Conservation (phyloP, 2,797 vertebrate species). For the Leucoraja ocellata region DNA sequence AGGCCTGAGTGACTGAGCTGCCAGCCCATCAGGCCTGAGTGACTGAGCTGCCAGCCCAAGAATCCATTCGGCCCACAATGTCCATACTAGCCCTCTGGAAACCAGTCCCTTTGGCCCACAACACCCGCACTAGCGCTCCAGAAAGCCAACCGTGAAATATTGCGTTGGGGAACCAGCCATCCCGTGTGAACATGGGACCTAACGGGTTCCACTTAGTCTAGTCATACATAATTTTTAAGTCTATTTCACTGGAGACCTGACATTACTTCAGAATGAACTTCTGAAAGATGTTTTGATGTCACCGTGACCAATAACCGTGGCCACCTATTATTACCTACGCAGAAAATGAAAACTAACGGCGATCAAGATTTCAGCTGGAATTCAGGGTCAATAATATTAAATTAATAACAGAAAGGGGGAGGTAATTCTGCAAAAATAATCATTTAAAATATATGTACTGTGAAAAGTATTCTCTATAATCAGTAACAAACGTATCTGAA, state of each 20-base stretch:
- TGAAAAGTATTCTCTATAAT: slow-evolving; percentile 24
- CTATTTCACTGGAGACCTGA: neutral
- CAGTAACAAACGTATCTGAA: neutral
- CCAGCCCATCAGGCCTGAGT: too few species aligned
- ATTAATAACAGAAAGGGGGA: neutral
- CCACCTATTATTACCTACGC: neutral
- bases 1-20: too few species aligned
- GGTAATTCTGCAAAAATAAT: neutral
- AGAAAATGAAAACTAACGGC: neutral
- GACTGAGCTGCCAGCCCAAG: too few species aligned
- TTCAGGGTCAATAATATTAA: neutral
- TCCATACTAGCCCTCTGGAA: too few species aligned
- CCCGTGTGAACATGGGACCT: too few species aligned
- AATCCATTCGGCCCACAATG: too few species aligned
- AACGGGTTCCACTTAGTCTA: too few species aligned
- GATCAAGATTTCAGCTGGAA: neutral
- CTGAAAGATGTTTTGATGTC: neutral
- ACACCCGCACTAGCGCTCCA: too few species aligned
- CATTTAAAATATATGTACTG: neutral
- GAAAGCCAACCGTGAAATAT: too few species aligned
- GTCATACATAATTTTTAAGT: neutral
- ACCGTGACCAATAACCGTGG: neutral
- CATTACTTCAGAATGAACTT: neutral
- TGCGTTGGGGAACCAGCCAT: too few species aligned
- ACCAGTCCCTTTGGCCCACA: too few species aligned